Conservation (phyloP, 2,113 vertebrate genomes). For the Oryzias curvinotus region DNA sequence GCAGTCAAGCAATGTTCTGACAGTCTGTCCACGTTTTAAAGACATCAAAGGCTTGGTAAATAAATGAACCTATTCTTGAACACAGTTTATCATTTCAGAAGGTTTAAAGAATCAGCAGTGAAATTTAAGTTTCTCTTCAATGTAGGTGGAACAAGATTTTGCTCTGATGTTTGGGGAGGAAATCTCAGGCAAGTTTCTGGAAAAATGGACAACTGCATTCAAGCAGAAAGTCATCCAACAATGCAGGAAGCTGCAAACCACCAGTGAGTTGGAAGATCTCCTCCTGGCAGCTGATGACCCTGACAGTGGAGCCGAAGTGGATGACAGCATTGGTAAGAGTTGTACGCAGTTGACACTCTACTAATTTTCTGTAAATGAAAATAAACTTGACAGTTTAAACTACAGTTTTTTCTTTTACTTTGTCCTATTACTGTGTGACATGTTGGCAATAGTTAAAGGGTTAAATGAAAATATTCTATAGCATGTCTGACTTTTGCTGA, state of each 20-base stretch:
- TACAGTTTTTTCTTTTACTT: not conserved
- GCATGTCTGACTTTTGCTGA: not conserved
- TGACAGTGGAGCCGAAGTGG: not conserved
- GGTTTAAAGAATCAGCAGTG: not conserved
- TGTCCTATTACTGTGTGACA: not conserved
- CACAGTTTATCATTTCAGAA: not conserved
- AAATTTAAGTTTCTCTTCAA: no score
- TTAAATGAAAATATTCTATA: not conserved
- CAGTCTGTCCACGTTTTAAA: conserved; percentile 22
- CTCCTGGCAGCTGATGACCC: not conserved
- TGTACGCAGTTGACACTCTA: not conserved
- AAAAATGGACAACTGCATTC: conserved; percentile 8
- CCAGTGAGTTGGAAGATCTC: not conserved
- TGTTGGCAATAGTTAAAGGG: not conserved
- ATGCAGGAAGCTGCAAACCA: conserved; percentile 7
- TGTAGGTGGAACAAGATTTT: conserved; percentile 20
- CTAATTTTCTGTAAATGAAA: not conserved
- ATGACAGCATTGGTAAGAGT: not conserved
- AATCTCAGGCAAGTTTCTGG: conserved; percentile 1
- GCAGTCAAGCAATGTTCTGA: conserved; percentile 12
- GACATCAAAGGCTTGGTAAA: conserved; percentile 25
- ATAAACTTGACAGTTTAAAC: not conserved
- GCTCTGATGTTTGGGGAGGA: conserved; percentile 21
- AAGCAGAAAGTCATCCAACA: conserved; percentile 25
- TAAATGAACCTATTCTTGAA: not conserved